phyloP scores from a whole-genome alignment of 2,888 invertebrate species.

The Neocrepidodera transversa region DNA sequence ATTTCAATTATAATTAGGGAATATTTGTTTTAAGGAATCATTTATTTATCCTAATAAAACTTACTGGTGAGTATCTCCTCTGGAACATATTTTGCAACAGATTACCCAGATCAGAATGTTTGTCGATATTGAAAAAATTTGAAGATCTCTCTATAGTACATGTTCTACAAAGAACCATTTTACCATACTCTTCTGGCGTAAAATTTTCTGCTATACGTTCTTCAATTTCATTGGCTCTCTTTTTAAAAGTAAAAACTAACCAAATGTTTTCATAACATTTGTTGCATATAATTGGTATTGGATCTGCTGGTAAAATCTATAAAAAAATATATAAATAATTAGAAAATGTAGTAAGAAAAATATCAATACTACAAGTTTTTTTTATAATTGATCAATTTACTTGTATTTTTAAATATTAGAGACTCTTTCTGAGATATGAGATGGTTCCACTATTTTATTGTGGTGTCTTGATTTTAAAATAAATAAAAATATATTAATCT shows the following conservation, averaged over 20 bases:
- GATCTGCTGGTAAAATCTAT: constrained; percentile 3
- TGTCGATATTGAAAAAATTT: constrained; percentile 1
- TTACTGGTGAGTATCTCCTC: neutral
- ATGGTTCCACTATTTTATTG: too few relatives aligned
- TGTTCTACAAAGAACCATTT: neutral
- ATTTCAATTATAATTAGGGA: too few relatives aligned
- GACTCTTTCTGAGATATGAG: too few relatives aligned
- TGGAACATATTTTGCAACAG: neutral
- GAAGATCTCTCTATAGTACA: constrained; percentile 2
- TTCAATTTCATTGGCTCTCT: constrained; percentile 8
- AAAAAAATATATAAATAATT: neutral
- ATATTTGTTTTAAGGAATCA: too few relatives aligned
- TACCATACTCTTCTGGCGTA: constrained; percentile 9
- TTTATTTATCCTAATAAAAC: too few relatives aligned
- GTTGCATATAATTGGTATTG: neutral
- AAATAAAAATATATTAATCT: too few relatives aligned
- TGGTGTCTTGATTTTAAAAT: too few relatives aligned
- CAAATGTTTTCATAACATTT: constrained; percentile 10
- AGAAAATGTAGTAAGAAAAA: neutral
- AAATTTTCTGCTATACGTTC: neutral
- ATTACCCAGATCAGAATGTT: neutral
- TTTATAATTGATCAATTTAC: too few relatives aligned
- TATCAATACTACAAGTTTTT: too few relatives aligned
- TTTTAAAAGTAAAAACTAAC: constrained; percentile 11
- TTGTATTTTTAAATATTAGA: too few relatives aligned